These are phyloP conservation scores for Telmatochromis sp. DNA, from an alignment of 2,113 vertebrate genomes.

Conservation along the genomic window DNA sequence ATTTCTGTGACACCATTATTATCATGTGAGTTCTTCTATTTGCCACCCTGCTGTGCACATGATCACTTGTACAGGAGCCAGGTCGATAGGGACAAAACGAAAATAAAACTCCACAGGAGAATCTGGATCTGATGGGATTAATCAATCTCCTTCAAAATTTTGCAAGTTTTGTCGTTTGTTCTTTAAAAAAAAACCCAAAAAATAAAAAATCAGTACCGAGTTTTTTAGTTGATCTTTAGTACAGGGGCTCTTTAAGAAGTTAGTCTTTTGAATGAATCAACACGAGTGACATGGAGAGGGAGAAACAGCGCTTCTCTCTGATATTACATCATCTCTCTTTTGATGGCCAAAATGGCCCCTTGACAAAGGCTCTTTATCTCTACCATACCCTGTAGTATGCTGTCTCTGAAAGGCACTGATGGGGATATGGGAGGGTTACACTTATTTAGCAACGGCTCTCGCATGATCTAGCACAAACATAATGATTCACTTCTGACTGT, in stretches of 20 bases:
- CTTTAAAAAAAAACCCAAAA: rapidly evolving
- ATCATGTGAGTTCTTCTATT: background rate
- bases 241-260: constrained; percentile 13
- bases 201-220: background rate
- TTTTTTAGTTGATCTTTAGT: background rate
- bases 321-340: constrained; percentile 57
- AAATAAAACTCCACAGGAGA: background rate
- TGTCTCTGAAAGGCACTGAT: constrained; percentile 38
- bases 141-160: background rate
- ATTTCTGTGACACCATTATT: background rate
- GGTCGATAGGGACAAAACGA: background rate
- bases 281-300: background rate
- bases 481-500: background rate
- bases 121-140: background rate
- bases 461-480: background rate
- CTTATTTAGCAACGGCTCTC: background rate
- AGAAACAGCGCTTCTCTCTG: constrained; percentile 18
- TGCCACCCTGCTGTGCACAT: background rate
- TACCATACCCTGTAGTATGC: background rate
- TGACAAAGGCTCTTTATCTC: constrained; percentile 61
- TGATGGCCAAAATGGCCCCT: constrained; percentile 41
- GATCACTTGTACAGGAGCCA: background rate
- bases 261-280: constrained; percentile 16
- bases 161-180: background rate
- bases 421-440: constrained; percentile 5